These are phyloP conservation scores for Lasioglossum leucozonium DNA, from an alignment of 2,888 invertebrate species.

Conservation along the genomic window DNA sequence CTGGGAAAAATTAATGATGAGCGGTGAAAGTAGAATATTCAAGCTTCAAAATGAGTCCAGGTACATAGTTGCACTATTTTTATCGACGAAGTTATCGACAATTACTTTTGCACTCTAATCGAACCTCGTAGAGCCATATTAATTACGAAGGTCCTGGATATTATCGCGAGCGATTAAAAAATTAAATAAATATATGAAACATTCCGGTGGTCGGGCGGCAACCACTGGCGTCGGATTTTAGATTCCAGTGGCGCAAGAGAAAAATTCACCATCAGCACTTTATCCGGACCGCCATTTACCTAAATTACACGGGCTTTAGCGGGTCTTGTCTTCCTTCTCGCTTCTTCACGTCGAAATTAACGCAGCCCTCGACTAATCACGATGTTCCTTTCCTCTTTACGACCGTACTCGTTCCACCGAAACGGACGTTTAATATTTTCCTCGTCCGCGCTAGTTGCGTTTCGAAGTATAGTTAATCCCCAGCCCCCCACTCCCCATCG, in stretches of 20 bases:
- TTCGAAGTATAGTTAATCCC: not conserved
- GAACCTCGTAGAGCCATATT: no score
- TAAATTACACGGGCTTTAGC: constrained; percentile 46
- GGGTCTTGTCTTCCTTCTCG: constrained; percentile 17
- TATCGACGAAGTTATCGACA: no score
- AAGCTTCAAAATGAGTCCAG: no score
- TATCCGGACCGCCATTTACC: constrained; percentile 33
- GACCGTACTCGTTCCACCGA: not conserved
- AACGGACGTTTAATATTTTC: not conserved
- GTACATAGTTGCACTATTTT: no score
- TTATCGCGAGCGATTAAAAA: not conserved
- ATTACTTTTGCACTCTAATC: no score
- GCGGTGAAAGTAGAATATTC: no score
- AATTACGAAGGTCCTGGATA: not conserved
- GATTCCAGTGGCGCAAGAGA: constrained; percentile 6
- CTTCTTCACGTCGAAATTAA: constrained; percentile 25
- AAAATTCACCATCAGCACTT: constrained; percentile 51
- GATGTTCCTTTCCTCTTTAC: constrained; percentile 7
- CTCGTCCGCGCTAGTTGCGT: not conserved
- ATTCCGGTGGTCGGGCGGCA: not conserved
- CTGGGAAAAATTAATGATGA: no score
- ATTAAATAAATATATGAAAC: constrained; percentile 34
- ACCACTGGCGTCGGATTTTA: not conserved
- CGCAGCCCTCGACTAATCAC: constrained; percentile 6
- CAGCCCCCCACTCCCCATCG: no score